Conservation (phyloP, 2,888 invertebrate genomes). For the Xylota sylvarum region DNA sequence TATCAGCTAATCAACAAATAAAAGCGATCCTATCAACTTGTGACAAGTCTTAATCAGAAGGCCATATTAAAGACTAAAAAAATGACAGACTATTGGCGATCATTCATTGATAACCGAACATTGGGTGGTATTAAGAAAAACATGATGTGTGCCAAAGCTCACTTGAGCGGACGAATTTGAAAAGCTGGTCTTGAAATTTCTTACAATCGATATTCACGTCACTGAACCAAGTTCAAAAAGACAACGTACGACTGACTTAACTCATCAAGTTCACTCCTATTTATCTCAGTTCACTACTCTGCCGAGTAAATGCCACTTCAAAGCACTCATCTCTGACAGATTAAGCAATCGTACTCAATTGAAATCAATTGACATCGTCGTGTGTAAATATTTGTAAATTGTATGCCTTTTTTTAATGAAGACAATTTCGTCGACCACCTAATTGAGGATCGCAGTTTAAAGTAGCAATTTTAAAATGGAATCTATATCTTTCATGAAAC, state of each 20-base stretch:
- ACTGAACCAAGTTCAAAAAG: neutral
- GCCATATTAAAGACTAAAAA: too few relatives aligned
- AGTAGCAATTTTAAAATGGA: neutral
- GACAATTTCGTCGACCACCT: neutral
- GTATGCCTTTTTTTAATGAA: neutral
- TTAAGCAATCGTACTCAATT: slow-evolving; percentile 51
- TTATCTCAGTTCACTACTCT: slow-evolving; percentile 2
- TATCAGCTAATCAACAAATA: too few relatives aligned
- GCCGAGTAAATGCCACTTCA: neutral
- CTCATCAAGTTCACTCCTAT: neutral
- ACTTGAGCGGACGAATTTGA: too few relatives aligned
- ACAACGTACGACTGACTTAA: neutral
- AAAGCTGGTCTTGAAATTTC: too few relatives aligned
- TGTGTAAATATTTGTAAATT: slow-evolving; percentile 40
- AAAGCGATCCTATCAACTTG: too few relatives aligned
- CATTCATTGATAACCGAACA: too few relatives aligned
- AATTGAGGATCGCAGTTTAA: neutral
- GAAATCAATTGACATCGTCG: slow-evolving; percentile 50
- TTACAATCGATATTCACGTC: neutral
- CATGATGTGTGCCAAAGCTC: too few relatives aligned
- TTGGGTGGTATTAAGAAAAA: too few relatives aligned
- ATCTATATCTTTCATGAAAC: neutral
- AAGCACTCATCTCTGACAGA: slow-evolving; percentile 29
- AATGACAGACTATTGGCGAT: too few relatives aligned
- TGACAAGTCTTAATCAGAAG: too few relatives aligned